phyloP scores from a whole-genome alignment of 2,888 invertebrate genomes.

The Sesamia inferens region DNA sequence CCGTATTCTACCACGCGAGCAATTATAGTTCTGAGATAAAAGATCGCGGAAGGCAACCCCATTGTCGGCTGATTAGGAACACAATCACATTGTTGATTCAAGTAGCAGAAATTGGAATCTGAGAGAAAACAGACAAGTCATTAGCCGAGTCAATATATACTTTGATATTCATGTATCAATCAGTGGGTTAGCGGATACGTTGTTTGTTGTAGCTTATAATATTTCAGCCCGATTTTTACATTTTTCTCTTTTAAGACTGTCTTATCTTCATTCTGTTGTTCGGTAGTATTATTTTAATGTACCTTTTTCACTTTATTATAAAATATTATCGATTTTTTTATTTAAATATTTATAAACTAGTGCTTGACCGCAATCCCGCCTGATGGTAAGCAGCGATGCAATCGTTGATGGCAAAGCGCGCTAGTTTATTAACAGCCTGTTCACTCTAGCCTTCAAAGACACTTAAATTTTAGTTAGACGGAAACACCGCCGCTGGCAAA shows the following conservation, averaged over 20 bases:
- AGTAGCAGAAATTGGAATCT: neutral
- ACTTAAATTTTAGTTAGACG: too few relatives aligned
- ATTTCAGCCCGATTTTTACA: neutral
- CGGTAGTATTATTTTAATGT: neutral
- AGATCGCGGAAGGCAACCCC: neutral
- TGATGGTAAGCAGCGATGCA: too few relatives aligned
- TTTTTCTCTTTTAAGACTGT: neutral
- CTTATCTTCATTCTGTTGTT: neutral
- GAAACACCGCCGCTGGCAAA: too few relatives aligned
- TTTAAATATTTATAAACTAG: too few relatives aligned
- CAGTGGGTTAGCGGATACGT: neutral
- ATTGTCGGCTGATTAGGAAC: neutral
- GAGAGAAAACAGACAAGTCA: neutral
- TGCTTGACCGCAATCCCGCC: too few relatives aligned
- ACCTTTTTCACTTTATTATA: too few relatives aligned
- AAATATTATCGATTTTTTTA: neutral
- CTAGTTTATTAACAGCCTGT: too few relatives aligned
- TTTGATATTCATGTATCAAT: neutral
- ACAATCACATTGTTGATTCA: neutral
- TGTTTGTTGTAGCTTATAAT: neutral
- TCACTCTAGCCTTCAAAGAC: too few relatives aligned
- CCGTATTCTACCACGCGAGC: too few relatives aligned
- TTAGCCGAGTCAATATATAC: neutral
- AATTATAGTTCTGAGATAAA: conserved; percentile 21
- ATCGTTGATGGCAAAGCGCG: too few relatives aligned